Conservation (phyloP, 2,888 invertebrate genomes). For the Pelosia muscerda region DNA sequence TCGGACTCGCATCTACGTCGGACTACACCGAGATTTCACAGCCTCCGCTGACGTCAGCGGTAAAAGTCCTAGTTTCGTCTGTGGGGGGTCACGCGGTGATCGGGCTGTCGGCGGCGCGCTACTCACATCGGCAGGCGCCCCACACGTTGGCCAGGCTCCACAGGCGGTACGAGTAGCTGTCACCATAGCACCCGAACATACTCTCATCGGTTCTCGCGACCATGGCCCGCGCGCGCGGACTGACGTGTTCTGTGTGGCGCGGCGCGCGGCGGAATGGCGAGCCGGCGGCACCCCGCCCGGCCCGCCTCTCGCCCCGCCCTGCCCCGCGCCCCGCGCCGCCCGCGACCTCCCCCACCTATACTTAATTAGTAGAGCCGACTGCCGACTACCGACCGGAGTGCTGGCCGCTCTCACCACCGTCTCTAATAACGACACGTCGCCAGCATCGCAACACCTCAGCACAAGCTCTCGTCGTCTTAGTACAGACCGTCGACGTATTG, state of each 20-base stretch:
- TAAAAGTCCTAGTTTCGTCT: slow-evolving; percentile 60
- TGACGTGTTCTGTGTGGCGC: slow-evolving; percentile 75
- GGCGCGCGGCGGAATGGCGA: slow-evolving; percentile 84
- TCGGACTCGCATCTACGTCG: slow-evolving; percentile 65
- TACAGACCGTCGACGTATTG: slow-evolving; percentile 28
- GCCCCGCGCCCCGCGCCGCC: slow-evolving; percentile 48
- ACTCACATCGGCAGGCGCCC: slow-evolving; percentile 92
- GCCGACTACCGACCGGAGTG: slow-evolving; percentile 58
- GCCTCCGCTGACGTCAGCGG: slow-evolving; percentile 74
- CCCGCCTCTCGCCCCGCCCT: slow-evolving; percentile 56
- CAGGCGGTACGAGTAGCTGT: slow-evolving; percentile 92
- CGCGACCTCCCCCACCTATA: slow-evolving; percentile 69
- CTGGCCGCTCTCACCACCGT: slow-evolving; percentile 46
- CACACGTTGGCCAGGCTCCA: slow-evolving; percentile 92
- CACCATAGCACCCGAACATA: slow-evolving; percentile 91
- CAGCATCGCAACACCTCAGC: slow-evolving; percentile 54
- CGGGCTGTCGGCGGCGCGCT: slow-evolving; percentile 65
- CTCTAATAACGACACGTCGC: slow-evolving; percentile 42
- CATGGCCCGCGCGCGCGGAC: slow-evolving; percentile 89
- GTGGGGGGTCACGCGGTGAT: slow-evolving; percentile 49
- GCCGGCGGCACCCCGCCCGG: slow-evolving; percentile 59
- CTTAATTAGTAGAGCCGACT: slow-evolving; percentile 79
- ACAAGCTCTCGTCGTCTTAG: slow-evolving; percentile 38
- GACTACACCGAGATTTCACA: slow-evolving; percentile 70
- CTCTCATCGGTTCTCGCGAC: slow-evolving; percentile 93